Conservation (phyloP, 2,888 invertebrate genomes). For the Campoplex capitator region DNA sequence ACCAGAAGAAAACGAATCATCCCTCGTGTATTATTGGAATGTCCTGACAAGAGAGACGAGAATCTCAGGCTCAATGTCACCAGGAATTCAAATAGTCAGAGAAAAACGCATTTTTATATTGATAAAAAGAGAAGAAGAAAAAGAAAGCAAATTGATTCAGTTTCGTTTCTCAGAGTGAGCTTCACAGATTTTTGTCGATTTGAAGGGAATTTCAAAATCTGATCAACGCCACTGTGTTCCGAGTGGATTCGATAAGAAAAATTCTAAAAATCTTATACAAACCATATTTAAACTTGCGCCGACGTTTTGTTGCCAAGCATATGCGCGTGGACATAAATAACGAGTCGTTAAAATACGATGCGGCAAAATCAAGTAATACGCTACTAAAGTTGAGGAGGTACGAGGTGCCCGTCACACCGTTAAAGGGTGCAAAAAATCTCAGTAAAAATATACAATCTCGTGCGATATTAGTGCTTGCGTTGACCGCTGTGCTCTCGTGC, state of each 20-base stretch:
- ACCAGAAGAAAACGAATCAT: constrained; percentile 24
- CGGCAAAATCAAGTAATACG: constrained; percentile 1
- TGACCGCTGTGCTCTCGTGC: constrained; percentile 30
- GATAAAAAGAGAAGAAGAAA: background rate
- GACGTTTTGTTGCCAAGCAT: background rate
- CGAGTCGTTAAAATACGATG: background rate
- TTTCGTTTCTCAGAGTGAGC: background rate
- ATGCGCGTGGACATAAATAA: no score
- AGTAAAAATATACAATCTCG: constrained; percentile 38
- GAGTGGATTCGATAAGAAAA: no score
- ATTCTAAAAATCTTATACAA: background rate
- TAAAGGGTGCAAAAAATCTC: constrained; percentile 59
- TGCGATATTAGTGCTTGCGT: constrained; percentile 52
- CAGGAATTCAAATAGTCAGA: constrained; percentile 69
- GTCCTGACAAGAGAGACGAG: constrained; percentile 55
- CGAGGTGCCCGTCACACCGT: constrained; percentile 43
- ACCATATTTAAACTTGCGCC: background rate
- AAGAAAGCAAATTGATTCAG: background rate
- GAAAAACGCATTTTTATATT: constrained; percentile 34
- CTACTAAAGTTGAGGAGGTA: background rate
- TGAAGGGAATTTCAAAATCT: background rate
- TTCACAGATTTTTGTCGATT: background rate
- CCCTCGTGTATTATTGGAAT: constrained; percentile 79
- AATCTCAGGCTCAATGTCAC: constrained; percentile 62
- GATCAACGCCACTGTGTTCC: no score